Evolutionary conservation across 1,140 invertebrate genomes (phyloP), one percentile per base, ranked within the genome.

Genomic region (Agrypnia vestita): DNA sequence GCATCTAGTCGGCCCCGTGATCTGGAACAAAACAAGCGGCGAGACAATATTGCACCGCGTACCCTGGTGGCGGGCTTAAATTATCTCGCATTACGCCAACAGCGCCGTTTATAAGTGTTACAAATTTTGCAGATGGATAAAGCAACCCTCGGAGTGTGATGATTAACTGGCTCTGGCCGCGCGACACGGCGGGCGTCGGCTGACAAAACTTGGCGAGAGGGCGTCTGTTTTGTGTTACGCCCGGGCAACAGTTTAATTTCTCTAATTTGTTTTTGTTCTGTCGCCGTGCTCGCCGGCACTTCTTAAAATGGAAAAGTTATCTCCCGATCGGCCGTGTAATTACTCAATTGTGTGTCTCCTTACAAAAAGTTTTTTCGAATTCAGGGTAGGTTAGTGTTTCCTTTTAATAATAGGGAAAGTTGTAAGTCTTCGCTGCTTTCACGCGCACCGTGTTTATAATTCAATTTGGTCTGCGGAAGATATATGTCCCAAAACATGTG

Each of bases 41-140:
- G 49, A 15, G 59, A 62, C 61, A 64, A 64, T n/a, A 64, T 64
- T 64, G 61, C 12, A 64, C 19, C 64, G 15, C 64, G 64, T 46
- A 46, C 46, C 44, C 64, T 69, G 9, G 71, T 17, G 49, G 71
- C 13, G 71, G 15, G 71, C 71, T 73, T 53, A 55, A 17, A 73
- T 55, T 73, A 73, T 55, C 71, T 73, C 15, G 21, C 47, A 73
- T 73, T 73, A 73, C 71, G 8, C 49, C 17, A 53, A 51, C 71
- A 56, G 17, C 71, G 43, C 47, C 53, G 19, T 56, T 73, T 21
- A 53, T 73, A 81, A 76, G 76, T 81, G 75, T 59, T 77, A 77
- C 75, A 69, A 81, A 81, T 81, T 81, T 75, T 69, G 76, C 76
- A 78, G 80, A 73, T 78, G 77, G 77, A 75, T 78, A 81, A 78